These are phyloP conservation scores for Ophion obscuratus DNA, from an alignment of 2,888 invertebrate species.

Conservation along the genomic window DNA sequence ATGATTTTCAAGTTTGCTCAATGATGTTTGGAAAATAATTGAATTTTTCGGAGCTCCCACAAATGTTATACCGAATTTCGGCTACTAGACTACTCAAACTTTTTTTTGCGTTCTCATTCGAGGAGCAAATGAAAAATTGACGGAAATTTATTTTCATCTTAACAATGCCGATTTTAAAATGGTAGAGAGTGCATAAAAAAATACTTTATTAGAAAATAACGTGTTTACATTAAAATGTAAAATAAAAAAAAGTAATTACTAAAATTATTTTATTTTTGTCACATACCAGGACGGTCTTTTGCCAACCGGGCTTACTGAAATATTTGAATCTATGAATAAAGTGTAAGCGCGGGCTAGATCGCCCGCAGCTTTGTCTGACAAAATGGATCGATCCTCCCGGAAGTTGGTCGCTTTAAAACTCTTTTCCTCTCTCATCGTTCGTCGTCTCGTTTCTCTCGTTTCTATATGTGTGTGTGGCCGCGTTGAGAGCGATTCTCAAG, in stretches of 20 bases:
- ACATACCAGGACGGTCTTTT: background rate
- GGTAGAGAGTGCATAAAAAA: no score
- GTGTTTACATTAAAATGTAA: no score
- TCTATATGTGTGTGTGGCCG: slow-evolving; percentile 17
- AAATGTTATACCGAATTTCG: no score
- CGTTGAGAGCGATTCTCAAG: slow-evolving; percentile 59
- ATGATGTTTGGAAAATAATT: no score
- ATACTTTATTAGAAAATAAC: no score
- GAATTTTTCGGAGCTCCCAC: no score
- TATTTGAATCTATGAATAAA: slow-evolving; percentile 25
- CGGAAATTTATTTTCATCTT: no score
- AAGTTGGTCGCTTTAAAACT: slow-evolving; percentile 45
- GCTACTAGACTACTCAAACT: no score
- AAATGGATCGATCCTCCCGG: slow-evolving; percentile 55
- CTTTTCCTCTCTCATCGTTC: slow-evolving; percentile 45
- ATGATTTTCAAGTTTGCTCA: no score
- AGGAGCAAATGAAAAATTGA: no score
- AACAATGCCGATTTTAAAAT: no score
- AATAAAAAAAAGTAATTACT: background rate
- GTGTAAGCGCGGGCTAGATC: slow-evolving; percentile 11
- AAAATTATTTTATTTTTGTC: background rate
- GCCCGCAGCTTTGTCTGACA: slow-evolving; percentile 37
- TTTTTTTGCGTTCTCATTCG: no score
- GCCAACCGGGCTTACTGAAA: background rate
- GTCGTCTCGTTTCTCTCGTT: slow-evolving; percentile 36